These are phyloP conservation scores for Leucosticte australis DNA, from an alignment of 2,113 vertebrate genomes.

Conservation along the genomic window DNA sequence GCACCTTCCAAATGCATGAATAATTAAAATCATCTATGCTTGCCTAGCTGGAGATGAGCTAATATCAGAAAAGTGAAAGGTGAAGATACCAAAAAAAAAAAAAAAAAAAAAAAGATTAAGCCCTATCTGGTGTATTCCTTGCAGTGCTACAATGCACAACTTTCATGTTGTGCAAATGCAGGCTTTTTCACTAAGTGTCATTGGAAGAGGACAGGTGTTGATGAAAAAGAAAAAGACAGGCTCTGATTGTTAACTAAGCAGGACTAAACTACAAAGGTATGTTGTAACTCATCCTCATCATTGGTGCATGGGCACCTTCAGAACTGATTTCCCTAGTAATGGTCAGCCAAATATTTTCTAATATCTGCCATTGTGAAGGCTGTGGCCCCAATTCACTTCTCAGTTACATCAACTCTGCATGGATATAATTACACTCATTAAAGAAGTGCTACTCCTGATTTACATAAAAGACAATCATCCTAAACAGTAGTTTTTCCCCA, in stretches of 20 bases:
- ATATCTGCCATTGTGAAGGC: not conserved
- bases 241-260: not conserved
- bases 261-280: not conserved
- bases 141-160: not conserved
- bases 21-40: constrained; percentile 29
- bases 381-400: not conserved
- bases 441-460: constrained; percentile 16
- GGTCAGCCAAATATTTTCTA: not conserved
- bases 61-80: constrained; percentile 7
- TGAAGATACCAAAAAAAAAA: not conserved
- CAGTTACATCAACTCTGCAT: not conserved
- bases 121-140: not conserved
- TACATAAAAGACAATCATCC: constrained; percentile 20
- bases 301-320: not conserved
- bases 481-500: not conserved
- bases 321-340: not conserved
- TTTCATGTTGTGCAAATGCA: not conserved
- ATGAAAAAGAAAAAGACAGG: not conserved
- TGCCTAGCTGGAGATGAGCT: not conserved
- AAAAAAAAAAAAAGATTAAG: not conserved
- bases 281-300: not conserved
- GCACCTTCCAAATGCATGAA: constrained; percentile 17
- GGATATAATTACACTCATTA: constrained; percentile 19
- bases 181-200: not conserved
- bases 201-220: not conserved